A percentile compares a stretch with the other conserved stretches of the same genome.
These are phyloP conservation scores for Acestrorhynchus altus DNA, from an alignment of 2,797 vertebrate genomes.

Conservation along the genomic window DNA sequence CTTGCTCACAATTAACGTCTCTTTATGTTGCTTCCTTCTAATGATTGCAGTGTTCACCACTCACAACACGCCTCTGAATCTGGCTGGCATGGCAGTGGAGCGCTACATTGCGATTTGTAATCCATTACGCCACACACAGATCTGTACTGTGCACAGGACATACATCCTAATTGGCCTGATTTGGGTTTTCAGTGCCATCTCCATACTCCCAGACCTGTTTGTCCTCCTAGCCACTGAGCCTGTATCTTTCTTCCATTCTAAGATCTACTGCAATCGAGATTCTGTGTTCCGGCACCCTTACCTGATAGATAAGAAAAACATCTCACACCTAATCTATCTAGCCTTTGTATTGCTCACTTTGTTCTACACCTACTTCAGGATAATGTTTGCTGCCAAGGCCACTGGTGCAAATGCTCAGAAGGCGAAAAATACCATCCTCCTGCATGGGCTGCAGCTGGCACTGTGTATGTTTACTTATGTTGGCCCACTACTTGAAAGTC, in stretches of 20 bases:
- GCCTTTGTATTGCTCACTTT: constrained; percentile 71
- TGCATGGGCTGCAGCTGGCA: constrained; percentile 75
- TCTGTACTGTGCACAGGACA: constrained; percentile 72
- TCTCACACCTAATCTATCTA: constrained; percentile 72
- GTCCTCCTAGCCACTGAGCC: constrained; percentile 68
- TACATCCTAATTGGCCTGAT: constrained; percentile 66
- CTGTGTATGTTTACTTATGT: constrained; percentile 80
- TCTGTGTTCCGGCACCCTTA: constrained; percentile 71
- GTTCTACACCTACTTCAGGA: constrained; percentile 74
- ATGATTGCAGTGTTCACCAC: constrained; percentile 75
- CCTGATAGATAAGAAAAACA: constrained; percentile 64
- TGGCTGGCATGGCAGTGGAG: constrained; percentile 76
- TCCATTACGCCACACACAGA: constrained; percentile 69
- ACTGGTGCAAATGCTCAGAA: constrained; percentile 56
- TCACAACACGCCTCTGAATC: constrained; percentile 71
- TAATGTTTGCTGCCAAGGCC: constrained; percentile 68
- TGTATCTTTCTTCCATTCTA: constrained; percentile 68
- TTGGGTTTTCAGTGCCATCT: constrained; percentile 67
- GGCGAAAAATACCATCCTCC: constrained; percentile 76
- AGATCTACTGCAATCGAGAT: constrained; percentile 68
- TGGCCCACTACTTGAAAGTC: constrained; percentile 68
- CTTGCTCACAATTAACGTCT: constrained; percentile 71
- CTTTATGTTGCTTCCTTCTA: constrained; percentile 74
- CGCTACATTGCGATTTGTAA: constrained; percentile 74
- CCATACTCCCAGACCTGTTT: constrained; percentile 74